Conservation (phyloP, 1,140 invertebrate genomes). For the Drosophila truncata region DNA sequence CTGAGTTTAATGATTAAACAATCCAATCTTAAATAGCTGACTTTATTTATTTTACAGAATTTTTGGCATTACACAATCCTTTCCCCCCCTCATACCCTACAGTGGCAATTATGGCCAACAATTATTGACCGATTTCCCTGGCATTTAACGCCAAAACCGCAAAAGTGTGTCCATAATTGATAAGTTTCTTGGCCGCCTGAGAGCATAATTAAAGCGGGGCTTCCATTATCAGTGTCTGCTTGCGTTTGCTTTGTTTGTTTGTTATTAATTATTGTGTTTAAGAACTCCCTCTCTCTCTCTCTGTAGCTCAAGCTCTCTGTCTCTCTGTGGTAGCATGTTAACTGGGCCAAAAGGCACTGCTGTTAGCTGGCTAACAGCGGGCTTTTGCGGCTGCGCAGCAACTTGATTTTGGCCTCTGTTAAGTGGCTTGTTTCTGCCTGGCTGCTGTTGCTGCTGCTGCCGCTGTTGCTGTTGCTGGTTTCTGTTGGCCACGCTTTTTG, state of each 20-base stretch:
- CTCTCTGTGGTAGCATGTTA: conserved; percentile 20
- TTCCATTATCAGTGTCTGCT: conserved; percentile 22
- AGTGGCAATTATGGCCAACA: conserved; percentile 9
- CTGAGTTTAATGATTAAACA: neutral
- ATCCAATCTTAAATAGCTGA: neutral
- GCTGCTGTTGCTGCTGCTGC: conserved; percentile 7
- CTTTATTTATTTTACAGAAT: conserved; percentile 6
- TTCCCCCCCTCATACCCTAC: neutral
- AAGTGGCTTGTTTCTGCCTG: conserved; percentile 28
- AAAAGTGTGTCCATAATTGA: conserved; percentile 49
- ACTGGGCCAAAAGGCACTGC: conserved; percentile 5
- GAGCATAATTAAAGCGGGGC: conserved; percentile 25
- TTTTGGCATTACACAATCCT: conserved; percentile 15
- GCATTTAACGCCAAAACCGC: conserved; percentile 33
- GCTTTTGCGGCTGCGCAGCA: conserved; percentile 66
- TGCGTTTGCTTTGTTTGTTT: conserved; percentile 17
- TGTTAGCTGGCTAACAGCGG: conserved; percentile 23
- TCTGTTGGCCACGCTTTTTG: conserved; percentile 67
- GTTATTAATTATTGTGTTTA: conserved; percentile 19
- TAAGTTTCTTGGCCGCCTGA: conserved; percentile 34
- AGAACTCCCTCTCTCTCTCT: conserved; percentile 1
- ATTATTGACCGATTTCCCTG: conserved; percentile 39
- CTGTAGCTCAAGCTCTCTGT: neutral
- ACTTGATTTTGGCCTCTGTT: conserved; percentile 46
- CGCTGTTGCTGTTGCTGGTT: conserved; percentile 19